A percentile compares a stretch with the other conserved stretches of the same genome.
Conservation (phyloP, 2,888 invertebrate genomes). For the Mantis religiosa region DNA sequence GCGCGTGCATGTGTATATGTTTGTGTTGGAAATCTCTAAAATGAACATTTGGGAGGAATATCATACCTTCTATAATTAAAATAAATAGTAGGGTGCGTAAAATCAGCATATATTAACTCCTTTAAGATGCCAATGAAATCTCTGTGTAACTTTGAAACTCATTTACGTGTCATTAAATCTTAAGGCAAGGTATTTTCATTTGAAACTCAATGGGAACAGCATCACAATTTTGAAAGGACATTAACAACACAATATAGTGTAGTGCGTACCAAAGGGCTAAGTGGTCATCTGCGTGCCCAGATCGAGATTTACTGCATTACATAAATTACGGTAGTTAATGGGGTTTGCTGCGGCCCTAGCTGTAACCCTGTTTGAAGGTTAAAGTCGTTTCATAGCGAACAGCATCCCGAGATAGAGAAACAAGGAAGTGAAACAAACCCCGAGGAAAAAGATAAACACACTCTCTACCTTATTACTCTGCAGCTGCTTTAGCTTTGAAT, state of each 20-base stretch:
- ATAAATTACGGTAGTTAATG: background rate
- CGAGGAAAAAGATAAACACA: background rate
- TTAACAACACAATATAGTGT: background rate
- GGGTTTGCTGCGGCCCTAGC: background rate
- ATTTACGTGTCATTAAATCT: background rate
- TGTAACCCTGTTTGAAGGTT: background rate
- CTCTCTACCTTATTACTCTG: too few species aligned
- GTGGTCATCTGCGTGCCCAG: background rate
- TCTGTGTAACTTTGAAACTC: background rate
- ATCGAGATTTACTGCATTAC: background rate
- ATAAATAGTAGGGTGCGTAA: too few species aligned
- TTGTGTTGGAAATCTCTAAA: too few species aligned
- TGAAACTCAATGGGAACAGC: background rate
- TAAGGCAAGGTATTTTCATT: background rate
- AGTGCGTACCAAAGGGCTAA: background rate
- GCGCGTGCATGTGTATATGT: too few species aligned
- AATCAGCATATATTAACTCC: too few species aligned
- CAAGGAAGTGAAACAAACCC: background rate
- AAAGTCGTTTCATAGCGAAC: background rate
- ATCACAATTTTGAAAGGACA: background rate
- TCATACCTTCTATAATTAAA: too few species aligned
- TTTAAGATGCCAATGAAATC: background rate
- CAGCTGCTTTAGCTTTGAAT: too few species aligned
- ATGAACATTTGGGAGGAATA: too few species aligned
- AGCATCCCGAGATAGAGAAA: background rate